Evolutionary conservation across 2,888 invertebrate species (phyloP).

Genomic region (Candidula unifasciata): DNA sequence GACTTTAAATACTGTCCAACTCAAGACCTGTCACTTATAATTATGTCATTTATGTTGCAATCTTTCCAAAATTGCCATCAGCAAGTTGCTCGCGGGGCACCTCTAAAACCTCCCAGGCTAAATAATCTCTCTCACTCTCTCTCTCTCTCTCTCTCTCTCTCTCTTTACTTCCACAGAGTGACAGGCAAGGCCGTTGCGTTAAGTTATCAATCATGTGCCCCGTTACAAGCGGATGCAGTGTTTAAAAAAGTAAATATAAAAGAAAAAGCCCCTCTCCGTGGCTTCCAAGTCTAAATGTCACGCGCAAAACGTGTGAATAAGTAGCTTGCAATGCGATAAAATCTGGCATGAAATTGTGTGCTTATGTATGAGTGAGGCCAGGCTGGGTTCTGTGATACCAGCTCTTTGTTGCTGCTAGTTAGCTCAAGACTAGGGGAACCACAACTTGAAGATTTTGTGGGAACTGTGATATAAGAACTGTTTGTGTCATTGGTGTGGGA

Average conservation of each 20-base stretch:
- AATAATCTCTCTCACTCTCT: constrained; percentile 16
- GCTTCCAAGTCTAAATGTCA: constrained; percentile 30
- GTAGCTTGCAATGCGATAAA: constrained; percentile 31
- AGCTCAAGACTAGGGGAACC: too few relatives aligned
- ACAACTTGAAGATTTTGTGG: too few relatives aligned
- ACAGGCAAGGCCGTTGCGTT: background rate
- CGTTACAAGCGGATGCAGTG: constrained; percentile 1
- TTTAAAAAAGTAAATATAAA: background rate
- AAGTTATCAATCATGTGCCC: constrained; percentile 31
- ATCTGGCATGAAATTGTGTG: constrained; percentile 7
- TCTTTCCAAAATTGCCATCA: background rate
- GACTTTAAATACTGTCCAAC: background rate
- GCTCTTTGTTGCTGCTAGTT: background rate
- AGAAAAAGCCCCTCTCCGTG: too few relatives aligned
- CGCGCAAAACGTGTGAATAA: constrained; percentile 16
- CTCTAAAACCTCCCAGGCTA: background rate
- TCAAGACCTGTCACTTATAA: background rate
- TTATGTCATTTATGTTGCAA: background rate
- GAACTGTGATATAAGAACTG: too few relatives aligned
- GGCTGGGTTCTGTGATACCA: background rate
- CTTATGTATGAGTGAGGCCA: background rate
- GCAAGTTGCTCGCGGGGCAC: background rate
- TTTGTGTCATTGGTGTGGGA: too few relatives aligned
- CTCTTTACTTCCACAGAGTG: background rate
- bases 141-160: constrained; percentile 23